These are phyloP conservation scores for Myrmophylax atrothorax DNA, from an alignment of 2,113 vertebrate genomes.

Conservation along the genomic window DNA sequence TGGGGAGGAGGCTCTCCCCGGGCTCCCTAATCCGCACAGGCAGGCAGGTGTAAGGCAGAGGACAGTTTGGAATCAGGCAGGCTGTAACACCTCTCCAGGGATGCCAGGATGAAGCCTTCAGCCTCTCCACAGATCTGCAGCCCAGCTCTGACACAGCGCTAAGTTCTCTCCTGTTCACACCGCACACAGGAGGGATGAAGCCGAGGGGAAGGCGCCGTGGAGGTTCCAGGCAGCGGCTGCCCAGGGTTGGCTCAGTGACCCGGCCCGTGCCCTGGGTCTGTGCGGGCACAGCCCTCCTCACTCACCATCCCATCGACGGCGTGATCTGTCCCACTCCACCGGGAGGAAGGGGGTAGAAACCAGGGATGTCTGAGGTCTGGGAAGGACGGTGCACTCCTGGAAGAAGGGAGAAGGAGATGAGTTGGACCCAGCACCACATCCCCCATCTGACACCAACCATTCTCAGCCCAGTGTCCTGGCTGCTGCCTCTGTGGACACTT, in stretches of 20 bases:
- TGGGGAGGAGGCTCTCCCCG: not conserved
- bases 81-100: not conserved
- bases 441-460: accelerated
- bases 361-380: constrained; percentile 91
- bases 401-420: constrained; percentile 6
- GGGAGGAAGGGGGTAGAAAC: constrained; percentile 93
- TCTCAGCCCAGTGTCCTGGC: accelerated
- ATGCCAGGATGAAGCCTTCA: not conserved
- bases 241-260: not conserved
- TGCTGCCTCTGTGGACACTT: not conserved
- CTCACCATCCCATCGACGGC: constrained; percentile 97
- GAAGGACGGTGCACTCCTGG: constrained; percentile 89
- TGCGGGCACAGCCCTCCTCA: not conserved
- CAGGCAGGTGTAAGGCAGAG: not conserved
- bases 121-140: not conserved
- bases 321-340: constrained; percentile 91
- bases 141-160: not conserved
- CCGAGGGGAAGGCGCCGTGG: not conserved
- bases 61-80: not conserved
- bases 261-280: not conserved
- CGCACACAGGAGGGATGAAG: not conserved
- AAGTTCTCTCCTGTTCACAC: not conserved
- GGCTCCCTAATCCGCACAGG: not conserved
- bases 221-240: accelerated
- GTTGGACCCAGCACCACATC: not conserved